These are phyloP conservation scores for Equus przewalskii DNA, from an alignment of 2,113 vertebrate genomes.

Conservation along the genomic window DNA sequence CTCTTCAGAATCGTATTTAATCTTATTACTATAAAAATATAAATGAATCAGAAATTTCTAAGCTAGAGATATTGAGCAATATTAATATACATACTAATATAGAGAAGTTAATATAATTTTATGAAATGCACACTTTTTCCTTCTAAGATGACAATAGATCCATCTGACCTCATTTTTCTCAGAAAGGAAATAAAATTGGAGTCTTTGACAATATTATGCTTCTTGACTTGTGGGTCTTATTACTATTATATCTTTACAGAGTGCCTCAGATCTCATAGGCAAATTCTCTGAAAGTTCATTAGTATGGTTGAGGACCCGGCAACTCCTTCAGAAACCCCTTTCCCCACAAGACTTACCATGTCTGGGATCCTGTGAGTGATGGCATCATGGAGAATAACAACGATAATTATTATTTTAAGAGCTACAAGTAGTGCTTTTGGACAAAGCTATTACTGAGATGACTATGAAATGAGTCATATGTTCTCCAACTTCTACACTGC, in stretches of 20 bases:
- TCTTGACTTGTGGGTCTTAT: not conserved
- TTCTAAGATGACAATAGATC: not conserved
- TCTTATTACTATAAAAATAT: not conserved
- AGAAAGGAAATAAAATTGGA: not conserved
- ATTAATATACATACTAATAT: not conserved
- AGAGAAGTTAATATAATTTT: constrained; percentile 28
- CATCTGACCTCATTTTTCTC: not conserved
- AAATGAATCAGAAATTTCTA: not conserved
- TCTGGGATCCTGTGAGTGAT: not conserved
- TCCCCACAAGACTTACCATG: not conserved
- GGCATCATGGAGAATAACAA: not conserved
- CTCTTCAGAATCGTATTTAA: not conserved
- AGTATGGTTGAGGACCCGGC: not conserved
- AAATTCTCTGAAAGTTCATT: not conserved
- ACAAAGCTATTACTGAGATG: constrained; percentile 10
- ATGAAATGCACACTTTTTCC: not conserved
- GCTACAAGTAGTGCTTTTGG: not conserved
- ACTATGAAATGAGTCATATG: not conserved
- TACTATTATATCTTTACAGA: not conserved
- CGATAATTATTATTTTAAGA: not conserved
- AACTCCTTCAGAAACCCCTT: not conserved
- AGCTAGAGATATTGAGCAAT: not conserved
- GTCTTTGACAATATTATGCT: not conserved
- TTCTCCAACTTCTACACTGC: not conserved
- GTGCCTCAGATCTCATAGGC: not conserved